Percentiles rank a stretch among this genome's conserved stretches.
Conservation (phyloP, 2,888 invertebrate genomes). For the Metacarcinus magister region DNA sequence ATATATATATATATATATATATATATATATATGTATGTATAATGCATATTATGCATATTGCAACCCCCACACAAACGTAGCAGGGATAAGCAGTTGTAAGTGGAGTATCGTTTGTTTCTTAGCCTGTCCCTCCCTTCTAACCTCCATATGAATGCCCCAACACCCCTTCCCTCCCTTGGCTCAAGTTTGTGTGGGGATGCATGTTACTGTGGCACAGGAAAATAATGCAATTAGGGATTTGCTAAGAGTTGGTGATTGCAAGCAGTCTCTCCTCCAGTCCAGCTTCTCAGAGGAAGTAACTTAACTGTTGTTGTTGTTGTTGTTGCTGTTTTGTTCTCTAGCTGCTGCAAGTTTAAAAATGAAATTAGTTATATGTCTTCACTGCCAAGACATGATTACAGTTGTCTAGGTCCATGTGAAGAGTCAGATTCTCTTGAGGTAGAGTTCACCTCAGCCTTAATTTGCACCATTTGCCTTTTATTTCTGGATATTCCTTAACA, state of each 20-base stretch:
- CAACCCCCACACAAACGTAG: background rate
- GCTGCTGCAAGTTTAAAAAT: constrained; percentile 49
- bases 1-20: constrained; percentile 54
- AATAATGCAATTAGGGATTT: constrained; percentile 51
- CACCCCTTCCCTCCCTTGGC: background rate
- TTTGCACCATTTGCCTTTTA: constrained; percentile 49
- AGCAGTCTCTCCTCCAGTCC: constrained; percentile 51
- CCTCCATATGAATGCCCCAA: background rate
- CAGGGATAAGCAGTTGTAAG: background rate
- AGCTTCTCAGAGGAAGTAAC: constrained; percentile 51
- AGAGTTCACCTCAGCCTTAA: constrained; percentile 18
- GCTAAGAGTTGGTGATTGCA: constrained; percentile 51
- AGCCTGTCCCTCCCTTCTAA: background rate
- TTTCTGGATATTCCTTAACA: constrained; percentile 4
- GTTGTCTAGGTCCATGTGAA: background rate
- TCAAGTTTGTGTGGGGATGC: constrained; percentile 16
- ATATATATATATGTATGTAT: constrained; percentile 55
- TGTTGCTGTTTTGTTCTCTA: constrained; percentile 49
- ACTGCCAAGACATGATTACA: constrained; percentile 18
- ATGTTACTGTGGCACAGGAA: constrained; percentile 9
- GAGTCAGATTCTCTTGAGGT: constrained; percentile 45
- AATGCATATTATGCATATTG: constrained; percentile 15
- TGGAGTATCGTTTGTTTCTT: constrained; percentile 16
- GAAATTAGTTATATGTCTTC: constrained; percentile 2
- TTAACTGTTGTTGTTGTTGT: constrained; percentile 51